Evolutionary conservation across 2,888 invertebrate species (phyloP).

Genomic region (Boloria selene): DNA sequence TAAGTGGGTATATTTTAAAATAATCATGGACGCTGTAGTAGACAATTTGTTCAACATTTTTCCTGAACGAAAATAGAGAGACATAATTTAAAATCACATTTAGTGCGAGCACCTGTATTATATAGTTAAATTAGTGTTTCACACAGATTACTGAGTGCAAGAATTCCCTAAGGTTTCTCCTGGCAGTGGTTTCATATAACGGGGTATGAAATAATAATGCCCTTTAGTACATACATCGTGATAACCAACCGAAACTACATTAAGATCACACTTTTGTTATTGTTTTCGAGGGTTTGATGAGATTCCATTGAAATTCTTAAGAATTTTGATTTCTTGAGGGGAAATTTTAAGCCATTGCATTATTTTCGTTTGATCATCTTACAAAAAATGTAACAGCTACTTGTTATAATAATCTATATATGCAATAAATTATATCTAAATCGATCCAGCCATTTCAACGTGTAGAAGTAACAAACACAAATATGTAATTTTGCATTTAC

Average conservation of each 20-base stretch:
- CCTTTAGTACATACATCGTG: neutral
- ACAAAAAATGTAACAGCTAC: too few species aligned
- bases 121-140: slow-evolving; percentile 12
- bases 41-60: too few species aligned
- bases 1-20: too few species aligned
- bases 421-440: too few species aligned
- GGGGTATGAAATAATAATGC: slow-evolving; percentile 14
- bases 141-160: slow-evolving; percentile 5
- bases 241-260: too few species aligned
- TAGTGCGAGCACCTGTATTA: neutral
- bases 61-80: neutral
- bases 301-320: neutral
- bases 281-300: neutral
- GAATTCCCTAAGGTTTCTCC: neutral
- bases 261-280: neutral
- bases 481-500: too few species aligned
- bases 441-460: too few species aligned
- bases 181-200: slow-evolving; percentile 12
- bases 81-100: neutral
- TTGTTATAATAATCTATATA: too few species aligned
- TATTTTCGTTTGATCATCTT: too few species aligned
- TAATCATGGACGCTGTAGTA: too few species aligned
- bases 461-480: too few species aligned
- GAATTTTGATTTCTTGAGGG: neutral
- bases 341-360: neutral